phyloP scores from a whole-genome alignment of 1,140 invertebrate species.

The Drosophila lowei region DNA sequence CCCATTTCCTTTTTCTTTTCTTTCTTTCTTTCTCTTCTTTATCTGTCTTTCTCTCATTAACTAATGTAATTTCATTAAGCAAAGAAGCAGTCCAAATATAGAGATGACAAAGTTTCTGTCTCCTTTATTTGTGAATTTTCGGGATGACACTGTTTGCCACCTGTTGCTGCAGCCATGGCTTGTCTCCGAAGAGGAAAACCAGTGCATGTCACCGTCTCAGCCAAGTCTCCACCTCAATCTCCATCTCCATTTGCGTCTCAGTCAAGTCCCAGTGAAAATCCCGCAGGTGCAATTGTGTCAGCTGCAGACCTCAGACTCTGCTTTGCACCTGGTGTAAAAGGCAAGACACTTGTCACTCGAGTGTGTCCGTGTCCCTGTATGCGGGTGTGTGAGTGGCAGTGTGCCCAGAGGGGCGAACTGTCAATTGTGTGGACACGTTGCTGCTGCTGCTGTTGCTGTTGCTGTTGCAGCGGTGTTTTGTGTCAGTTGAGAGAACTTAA shows the following conservation, averaged over 20 bases:
- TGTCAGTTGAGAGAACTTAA: conserved; percentile 74
- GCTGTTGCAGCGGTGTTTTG: conserved; percentile 20
- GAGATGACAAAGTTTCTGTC: conserved; percentile 24
- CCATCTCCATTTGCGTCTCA: background rate
- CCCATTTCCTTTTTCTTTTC: too few species aligned
- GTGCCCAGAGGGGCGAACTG: conserved; percentile 44
- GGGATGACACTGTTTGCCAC: conserved; percentile 12
- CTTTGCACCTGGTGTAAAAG: conserved; percentile 36
- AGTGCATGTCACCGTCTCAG: conserved; percentile 12
- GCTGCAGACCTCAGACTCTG: conserved; percentile 17
- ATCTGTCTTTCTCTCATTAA: conserved; percentile 40
- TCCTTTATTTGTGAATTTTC: conserved; percentile 50
- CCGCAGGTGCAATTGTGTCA: conserved; percentile 48
- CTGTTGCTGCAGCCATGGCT: conserved; percentile 16
- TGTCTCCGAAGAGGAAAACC: too few species aligned
- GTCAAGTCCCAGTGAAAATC: conserved; percentile 23
- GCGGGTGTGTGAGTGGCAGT: background rate
- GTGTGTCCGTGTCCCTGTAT: conserved; percentile 1
- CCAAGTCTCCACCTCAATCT: too few species aligned
- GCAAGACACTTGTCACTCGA: conserved; percentile 41
- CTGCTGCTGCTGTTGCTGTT: background rate
- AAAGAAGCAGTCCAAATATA: conserved; percentile 18
- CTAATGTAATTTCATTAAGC: conserved; percentile 73
- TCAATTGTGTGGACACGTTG: conserved; percentile 67
- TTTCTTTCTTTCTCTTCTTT: too few species aligned